A percentile compares a stretch with the other conserved stretches of the same genome.
Conservation (phyloP, 2,888 invertebrate species). For the Cyrtodaria siliqua region DNA sequence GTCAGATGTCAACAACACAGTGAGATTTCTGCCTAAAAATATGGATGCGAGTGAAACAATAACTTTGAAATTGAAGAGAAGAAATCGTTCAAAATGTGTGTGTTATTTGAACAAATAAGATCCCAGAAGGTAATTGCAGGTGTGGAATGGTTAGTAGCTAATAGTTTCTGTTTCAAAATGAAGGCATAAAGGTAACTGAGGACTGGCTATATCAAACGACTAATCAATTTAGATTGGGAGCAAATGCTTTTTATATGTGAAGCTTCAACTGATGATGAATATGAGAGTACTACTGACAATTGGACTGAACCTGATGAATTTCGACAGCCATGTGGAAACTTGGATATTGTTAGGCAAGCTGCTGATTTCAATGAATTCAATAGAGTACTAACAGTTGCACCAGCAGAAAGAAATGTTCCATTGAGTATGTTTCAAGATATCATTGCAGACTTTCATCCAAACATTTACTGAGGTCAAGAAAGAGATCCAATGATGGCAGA, state of each 20-base stretch:
- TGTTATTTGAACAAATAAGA: conserved; percentile 55
- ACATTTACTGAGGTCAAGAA: conserved; percentile 37
- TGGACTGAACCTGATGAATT: no score
- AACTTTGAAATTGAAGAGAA: conserved; percentile 51
- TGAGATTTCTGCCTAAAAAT: conserved; percentile 8
- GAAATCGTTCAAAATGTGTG: conserved; percentile 26
- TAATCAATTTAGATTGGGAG: no score
- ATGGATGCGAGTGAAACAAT: conserved; percentile 64
- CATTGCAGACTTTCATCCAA: conserved; percentile 25
- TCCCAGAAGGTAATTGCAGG: conserved; percentile 51
- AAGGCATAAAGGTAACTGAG: conserved; percentile 73
- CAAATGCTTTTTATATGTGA: background rate
- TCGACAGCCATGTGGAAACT: conserved; percentile 17
- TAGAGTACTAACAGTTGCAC: conserved; percentile 28
- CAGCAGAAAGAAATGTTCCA: conserved; percentile 25
- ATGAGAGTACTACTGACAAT: background rate
- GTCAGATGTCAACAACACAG: conserved; percentile 62
- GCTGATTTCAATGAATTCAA: conserved; percentile 49
- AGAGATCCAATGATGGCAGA: conserved; percentile 1
- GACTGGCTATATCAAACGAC: conserved; percentile 63
- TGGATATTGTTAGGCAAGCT: conserved; percentile 33
- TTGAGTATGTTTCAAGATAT: conserved; percentile 27
- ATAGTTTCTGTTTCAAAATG: conserved; percentile 43
- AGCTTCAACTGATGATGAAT: background rate
- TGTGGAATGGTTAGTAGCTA: conserved; percentile 54